Evolutionary conservation across 2,113 vertebrate species (phyloP), one percentile per base, ranked within the genome.

Genomic region (Phycodurus eques): DNA sequence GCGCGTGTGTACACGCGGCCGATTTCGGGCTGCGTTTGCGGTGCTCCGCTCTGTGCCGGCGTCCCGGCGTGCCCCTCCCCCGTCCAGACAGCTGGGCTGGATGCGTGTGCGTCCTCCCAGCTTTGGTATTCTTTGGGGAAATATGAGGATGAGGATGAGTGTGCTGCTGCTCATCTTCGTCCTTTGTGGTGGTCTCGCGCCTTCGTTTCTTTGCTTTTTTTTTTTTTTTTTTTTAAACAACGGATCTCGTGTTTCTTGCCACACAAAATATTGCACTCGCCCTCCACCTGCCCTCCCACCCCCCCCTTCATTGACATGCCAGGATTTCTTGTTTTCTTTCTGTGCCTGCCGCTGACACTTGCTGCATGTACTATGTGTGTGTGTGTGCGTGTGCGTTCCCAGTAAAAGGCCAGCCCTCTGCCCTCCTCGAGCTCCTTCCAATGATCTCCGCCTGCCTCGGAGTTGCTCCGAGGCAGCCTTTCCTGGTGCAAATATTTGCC

Each of bases 401-500:
- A 53, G 68, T 56, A n/a, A 56, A 85, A 84, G 71, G 65, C 27
- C 66, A 67, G 15, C 56, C 70, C 81, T 53, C 27, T 8, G 56
- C 51, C 54, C 73, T 5, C 2, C 42, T 70, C 80, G n/a, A 79
- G 78, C 80, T 81, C 79, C 85, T 83, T 87, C 87, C 82, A 84
- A 86, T 88, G 84, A 80, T 80, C 79, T 67, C 74, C 69, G 43
- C 70, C 69, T 66, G 73, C 79, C 80, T 82, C 13, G 0, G 27
- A 68, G 87, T 85, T 77, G 76, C 88, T 75, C 75, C 86, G 81
- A 85, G 81, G 89, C 86, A 75, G 82, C 78, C 81, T 89, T 77
- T 86, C 77, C 69, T 49, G 1, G 4, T 70, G 86, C 87, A 88
- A 89, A 91, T 88, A 90, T 91, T 90, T 91, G 88, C 78, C 68